Conservation (phyloP, 2,888 invertebrate genomes). For the Orthonevra nobilis region DNA sequence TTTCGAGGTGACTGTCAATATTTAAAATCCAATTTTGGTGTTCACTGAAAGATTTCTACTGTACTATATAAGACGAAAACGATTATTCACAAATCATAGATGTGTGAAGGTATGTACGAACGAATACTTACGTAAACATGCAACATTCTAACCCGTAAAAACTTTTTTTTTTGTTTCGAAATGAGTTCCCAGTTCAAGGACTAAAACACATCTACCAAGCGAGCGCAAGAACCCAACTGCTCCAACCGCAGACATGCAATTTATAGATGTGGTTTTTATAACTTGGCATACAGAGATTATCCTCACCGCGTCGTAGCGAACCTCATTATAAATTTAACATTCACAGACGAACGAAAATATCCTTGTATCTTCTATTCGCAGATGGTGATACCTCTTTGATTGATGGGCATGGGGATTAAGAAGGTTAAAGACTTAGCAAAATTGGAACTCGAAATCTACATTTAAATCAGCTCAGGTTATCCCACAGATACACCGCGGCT, state of each 20-base stretch:
- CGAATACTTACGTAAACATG: neutral
- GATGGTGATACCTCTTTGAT: slow-evolving; percentile 67
- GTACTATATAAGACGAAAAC: too few species aligned
- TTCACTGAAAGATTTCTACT: too few species aligned
- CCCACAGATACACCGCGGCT: neutral
- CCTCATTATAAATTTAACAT: slow-evolving; percentile 67
- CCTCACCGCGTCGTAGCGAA: slow-evolving; percentile 33
- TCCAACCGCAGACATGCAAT: slow-evolving; percentile 62
- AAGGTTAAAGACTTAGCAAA: slow-evolving; percentile 43
- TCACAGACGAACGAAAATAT: slow-evolving; percentile 63
- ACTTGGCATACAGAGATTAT: slow-evolving; percentile 57
- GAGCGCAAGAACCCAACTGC: slow-evolving; percentile 50
- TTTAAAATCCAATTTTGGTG: too few species aligned
- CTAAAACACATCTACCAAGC: slow-evolving; percentile 27
- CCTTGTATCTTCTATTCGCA: slow-evolving; percentile 60
- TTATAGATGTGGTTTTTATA: slow-evolving; percentile 62
- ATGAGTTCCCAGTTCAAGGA: slow-evolving; percentile 66
- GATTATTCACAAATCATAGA: too few species aligned
- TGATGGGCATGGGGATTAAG: slow-evolving; percentile 56
- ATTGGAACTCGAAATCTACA: slow-evolving; percentile 46
- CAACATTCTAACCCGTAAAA: slow-evolving; percentile 19
- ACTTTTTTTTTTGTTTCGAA: slow-evolving; percentile 42
- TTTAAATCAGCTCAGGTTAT: slow-evolving; percentile 45
- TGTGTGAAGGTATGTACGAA: too few species aligned
- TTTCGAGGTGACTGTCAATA: too few species aligned